Evolutionary conservation across 2,113 vertebrate species (phyloP), one percentile per base, ranked within the genome.

Genomic region (Genyomyrus donnyi): DNA sequence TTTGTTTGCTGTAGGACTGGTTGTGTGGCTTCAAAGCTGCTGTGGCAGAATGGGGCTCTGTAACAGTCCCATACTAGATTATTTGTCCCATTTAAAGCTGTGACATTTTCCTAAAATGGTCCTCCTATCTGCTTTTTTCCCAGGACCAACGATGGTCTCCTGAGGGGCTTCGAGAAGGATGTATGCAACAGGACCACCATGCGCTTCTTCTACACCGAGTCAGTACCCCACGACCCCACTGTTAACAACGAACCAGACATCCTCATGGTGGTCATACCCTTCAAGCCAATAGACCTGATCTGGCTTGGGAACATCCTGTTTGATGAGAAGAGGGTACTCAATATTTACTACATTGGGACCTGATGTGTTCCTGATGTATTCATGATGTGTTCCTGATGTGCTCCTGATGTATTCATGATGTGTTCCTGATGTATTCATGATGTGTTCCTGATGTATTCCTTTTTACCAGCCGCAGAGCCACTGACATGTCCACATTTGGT

Each of bases 131-230:
- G 17, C 56, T 48, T 19, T 58, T 42, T 45, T 7, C 62, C 35
- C 91, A 99, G 98, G 91, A 49, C 99, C 93, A 99, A 98, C 92
- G 96, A 98, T 0, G 97, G 97, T 0, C 98, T 98, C 0, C 97
- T 99, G 27, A 95, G 95, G 0, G 97, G 97, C 46, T 99, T 97
- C 0, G 97, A 99, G 95, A 94, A 96, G 0, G 98, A 99, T 0
- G 98, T 99, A 85, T 98, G 98, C 15, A 97, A 96, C 93, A 99
- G 97, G 94, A 99, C 98, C 93, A 98, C 98, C 90, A 96, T 99
- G 96, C 96, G 98, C 39, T 96, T 99, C 90, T 99, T 99, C 94
- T 99, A 99, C 94, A 98, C 98, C 0, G 98, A 99, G 92, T 99
- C 98, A 0, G 98, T 98, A 9, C 97, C 97, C 86, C 94, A 95